Conservation (phyloP, 1,140 invertebrate genomes). For the Diachasma alloeum region DNA sequence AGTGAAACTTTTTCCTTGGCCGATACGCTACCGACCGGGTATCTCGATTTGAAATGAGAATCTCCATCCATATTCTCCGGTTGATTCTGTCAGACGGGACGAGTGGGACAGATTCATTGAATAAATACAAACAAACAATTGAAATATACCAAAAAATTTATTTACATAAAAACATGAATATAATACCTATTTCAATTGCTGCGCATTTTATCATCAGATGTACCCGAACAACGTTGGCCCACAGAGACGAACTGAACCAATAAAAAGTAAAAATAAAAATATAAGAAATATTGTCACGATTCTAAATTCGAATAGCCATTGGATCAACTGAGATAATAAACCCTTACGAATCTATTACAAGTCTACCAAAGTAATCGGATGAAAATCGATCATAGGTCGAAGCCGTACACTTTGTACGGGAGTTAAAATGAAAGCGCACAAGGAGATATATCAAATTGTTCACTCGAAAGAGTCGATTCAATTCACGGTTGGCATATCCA, state of each 20-base stretch:
- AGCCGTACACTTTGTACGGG: not conserved
- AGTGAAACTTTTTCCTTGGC: too few species aligned
- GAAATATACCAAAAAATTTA: conserved; percentile 62
- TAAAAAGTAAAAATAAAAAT: conserved; percentile 44
- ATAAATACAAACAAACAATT: conserved; percentile 31
- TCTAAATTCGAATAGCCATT: conserved; percentile 39
- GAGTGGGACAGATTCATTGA: not conserved
- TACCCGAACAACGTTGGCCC: conserved; percentile 25
- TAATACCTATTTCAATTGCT: conserved; percentile 57
- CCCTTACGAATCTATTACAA: conserved; percentile 37
- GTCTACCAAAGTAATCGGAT: conserved; percentile 29
- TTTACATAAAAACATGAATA: conserved; percentile 62
- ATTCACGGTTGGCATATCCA: conserved; percentile 18
- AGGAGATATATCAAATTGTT: conserved; percentile 11
- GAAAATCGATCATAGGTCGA: conserved; percentile 15
- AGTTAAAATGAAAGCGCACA: conserved; percentile 26
- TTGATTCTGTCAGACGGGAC: too few species aligned
- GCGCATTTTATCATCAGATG: conserved; percentile 41
- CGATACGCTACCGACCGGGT: too few species aligned
- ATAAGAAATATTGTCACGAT: conserved; percentile 50
- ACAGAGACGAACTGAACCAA: conserved; percentile 27
- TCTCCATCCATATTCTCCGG: too few species aligned
- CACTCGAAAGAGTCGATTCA: conserved; percentile 23
- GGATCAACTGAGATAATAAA: conserved; percentile 36
- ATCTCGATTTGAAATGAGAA: too few species aligned